Evolutionary conservation across 2,797 vertebrate genomes (phyloP), one percentile per base, ranked within the genome.

Genomic region (Emydoidea blandingii): DNA sequence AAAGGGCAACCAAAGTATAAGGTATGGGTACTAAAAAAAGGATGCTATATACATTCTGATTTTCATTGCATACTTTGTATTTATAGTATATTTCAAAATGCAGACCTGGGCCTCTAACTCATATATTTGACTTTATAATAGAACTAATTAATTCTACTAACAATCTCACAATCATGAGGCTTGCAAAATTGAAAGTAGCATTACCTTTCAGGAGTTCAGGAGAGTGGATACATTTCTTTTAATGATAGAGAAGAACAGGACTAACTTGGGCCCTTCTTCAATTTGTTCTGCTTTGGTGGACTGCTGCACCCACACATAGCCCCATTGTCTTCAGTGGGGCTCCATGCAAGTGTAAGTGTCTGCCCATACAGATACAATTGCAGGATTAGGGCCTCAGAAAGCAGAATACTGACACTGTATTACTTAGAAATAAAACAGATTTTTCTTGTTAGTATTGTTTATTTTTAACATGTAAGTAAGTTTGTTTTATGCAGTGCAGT

Each of bases 81-180:
- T 1, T 89, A 93, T 37, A 85, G 4, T 79, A 57, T 79, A 81
- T 62, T 94, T 93, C 49, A 88, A 81, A 72, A 94, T 86, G 83
- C 31, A 68, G 3, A 19, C 85, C n/a, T 72, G 23, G 90, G 93
- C 85, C 83, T 91, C 91, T 80, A 23, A 12, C 47, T 85, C 14
- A 85, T 79, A 84, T 59, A 29, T 49, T 92, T 91, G 79, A 52
- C 62, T 85, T 86, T 81, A 9, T 47, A 81, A 23, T 3, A 57
- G 57, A 92, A 91, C 25, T 12, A 0, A 81, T 49, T 44, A 2
- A 49, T 16, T 87, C 83, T 88, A 80, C 79, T 44, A 53, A 34
- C 49, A 87, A n/a, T 10, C 88, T 50, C 4, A 47, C 68, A 84
- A 59, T 49, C 41, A 85, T 31, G 34, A 90, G 89, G 89, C 2